Conservation (phyloP, 2,888 invertebrate species). For the Ecdyonurus torrentis region DNA sequence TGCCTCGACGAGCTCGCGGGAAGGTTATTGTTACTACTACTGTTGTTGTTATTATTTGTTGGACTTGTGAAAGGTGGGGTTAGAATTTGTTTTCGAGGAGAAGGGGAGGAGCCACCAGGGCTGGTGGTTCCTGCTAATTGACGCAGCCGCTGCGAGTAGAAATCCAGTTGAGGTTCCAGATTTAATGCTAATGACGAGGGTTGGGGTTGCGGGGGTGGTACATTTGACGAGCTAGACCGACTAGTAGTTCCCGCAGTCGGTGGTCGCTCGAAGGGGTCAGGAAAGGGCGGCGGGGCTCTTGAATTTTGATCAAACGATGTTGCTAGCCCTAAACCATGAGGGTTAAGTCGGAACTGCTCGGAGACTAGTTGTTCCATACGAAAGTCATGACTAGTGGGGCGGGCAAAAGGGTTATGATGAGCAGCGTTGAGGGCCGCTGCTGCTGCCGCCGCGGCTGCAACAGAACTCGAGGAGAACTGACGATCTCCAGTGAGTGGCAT, state of each 20-base stretch:
- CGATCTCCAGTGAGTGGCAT: conserved; percentile 45
- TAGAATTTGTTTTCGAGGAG: conserved; percentile 23
- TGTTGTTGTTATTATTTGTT: conserved; percentile 18
- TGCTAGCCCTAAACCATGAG: conserved; percentile 50
- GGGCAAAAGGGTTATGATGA: conserved; percentile 41
- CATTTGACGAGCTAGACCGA: conserved; percentile 41
- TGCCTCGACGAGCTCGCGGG: conserved; percentile 27
- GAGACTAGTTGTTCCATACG: conserved; percentile 71
- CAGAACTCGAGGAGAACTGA: conserved; percentile 32
- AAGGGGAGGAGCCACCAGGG: conserved; percentile 54
- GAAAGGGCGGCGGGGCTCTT: conserved; percentile 42
- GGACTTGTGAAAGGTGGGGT: conserved; percentile 28
- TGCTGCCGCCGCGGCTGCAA: conserved; percentile 13
- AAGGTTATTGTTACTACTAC: conserved; percentile 31
- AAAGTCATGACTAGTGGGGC: conserved; percentile 59
- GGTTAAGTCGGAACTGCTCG: conserved; percentile 50
- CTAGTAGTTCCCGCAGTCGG: conserved; percentile 23
- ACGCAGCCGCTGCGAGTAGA: conserved; percentile 98
- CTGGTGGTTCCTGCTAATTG: conserved; percentile 93
- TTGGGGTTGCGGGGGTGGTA: conserved; percentile 32
- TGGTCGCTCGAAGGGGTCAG: conserved; percentile 26
- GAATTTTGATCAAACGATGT: conserved; percentile 55
- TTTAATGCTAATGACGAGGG: conserved; percentile 35
- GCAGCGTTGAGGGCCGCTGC: conserved; percentile 15
- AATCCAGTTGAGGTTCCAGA: conserved; percentile 86